Base-by-base conservation (phyloP, 1,140 invertebrate species). In the Eriocheir sinensis region DNA sequence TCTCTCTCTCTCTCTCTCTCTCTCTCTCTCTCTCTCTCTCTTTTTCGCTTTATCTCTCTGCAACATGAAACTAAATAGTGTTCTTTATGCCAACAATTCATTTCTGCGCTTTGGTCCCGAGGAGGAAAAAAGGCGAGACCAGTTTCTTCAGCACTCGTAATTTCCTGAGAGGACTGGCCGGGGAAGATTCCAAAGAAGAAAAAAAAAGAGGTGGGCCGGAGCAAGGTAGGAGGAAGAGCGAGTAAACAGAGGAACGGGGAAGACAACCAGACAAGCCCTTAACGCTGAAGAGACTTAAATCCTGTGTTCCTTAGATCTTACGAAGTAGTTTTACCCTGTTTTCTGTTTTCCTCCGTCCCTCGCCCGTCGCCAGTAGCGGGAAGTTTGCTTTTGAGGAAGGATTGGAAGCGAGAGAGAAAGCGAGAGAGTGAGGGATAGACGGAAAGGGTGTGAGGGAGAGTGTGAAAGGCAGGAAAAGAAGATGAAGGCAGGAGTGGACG, bases 1-100 rank as follows among this genome's bases (percentile, higher is more conserved):
- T 72, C 60, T 72, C 60, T 72, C 60, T 72, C 60, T 72, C 60
- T 72, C 60, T 72, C 60, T 72, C 60, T 72, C 60, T 72, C 60
- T 72, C 60, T 72, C 60, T 72, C 17, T 72, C 60, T 72, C 60
- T 72, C 60, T 72, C 60, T 72, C 60, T 72, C 60, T 72, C 60
- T 72, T 21, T 72, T n/a, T 72, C 27, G 27, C 60, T 72, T 8
- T n/a, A 21, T 72, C 60, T n/a, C 4, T 72, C 27, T 8, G 6
- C 1, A 72, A 0, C 27, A 72, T 15, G 60, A 72, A 72, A n/a
- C 60, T 27, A 72, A 72, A 72, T 72, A 72, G 27, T n/a, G 21
- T 72, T 72, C 60, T n/a, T 72, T 72, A 72, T 72, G 21, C 60
- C n/a, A 6, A 21, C 60, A 72, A 72, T 72, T n/a, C 60, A 72